Evolutionary conservation across 1,140 invertebrate species (phyloP).

Genomic region (Portunus trituberculatus): DNA sequence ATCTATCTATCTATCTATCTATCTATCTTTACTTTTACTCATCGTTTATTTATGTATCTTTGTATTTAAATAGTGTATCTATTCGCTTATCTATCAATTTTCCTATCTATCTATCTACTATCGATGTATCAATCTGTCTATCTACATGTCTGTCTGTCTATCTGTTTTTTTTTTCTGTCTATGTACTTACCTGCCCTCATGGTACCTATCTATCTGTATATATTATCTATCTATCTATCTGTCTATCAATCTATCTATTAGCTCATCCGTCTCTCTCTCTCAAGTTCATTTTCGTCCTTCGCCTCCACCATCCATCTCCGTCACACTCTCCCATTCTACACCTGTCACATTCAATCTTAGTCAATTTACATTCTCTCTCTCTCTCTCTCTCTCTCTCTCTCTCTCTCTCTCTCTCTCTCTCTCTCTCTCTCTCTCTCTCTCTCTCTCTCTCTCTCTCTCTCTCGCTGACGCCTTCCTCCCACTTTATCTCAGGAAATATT

Average conservation of each 20-base stretch:
- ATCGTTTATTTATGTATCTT: background rate
- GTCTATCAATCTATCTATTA: background rate
- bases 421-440: conserved; percentile 30
- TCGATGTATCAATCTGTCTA: background rate
- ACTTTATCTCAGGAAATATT: background rate
- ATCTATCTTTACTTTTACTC: background rate
- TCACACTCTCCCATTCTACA: background rate
- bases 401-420: conserved; percentile 40
- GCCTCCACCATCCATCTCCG: background rate
- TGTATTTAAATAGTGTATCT: background rate
- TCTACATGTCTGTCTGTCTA: background rate
- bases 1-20: background rate
- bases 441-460: background rate
- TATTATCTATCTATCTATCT: background rate
- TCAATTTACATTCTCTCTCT: background rate
- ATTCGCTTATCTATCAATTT: background rate
- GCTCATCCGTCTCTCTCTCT: background rate
- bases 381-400: conserved; percentile 35
- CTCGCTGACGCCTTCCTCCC: background rate
- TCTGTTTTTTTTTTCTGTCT: background rate
- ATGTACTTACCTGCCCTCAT: too few species aligned
- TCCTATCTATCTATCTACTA: background rate
- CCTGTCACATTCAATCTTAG: too few species aligned
- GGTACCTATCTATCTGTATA: background rate
- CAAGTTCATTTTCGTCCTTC: background rate